Evolutionary conservation across 2,888 invertebrate species (phyloP), one percentile per base, ranked within the genome.

Genomic region (Latheticus oryzae): DNA sequence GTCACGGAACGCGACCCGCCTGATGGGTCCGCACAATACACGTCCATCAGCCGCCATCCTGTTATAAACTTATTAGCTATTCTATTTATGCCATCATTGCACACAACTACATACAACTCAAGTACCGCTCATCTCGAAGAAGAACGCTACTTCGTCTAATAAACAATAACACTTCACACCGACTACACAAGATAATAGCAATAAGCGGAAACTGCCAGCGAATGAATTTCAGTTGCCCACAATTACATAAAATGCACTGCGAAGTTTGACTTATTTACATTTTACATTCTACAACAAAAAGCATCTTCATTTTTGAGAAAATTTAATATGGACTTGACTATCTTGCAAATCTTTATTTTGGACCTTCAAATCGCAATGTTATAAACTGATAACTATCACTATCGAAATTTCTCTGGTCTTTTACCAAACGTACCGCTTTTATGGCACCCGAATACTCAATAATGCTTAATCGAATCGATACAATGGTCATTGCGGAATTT

Each of bases 1-100:
- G 78, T 77, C 78, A 77, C 72, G 73, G 70, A 71, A 74, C 69
- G 72, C 70, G 74, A 75, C 73, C 75, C 68, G 69, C 69, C 69
- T 73, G 74, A 73, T 73, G 72, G 74, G 70, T 69, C 66, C 65
- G 70, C 71, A 76, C 76, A 77, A 76, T 75, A 67, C 70, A 65
- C 66, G 74, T 74, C 75, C 72, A 71, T 76, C 76, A 75, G 60
- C 65, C 60, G 66, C 66, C 64, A 66, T 69, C 70, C 69, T 68
- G 70, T 73, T 73, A 73, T 73, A 72, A 71, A 73, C 73, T 75
- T 74, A 74, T 75, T 75, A 74, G 70, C 70, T 71, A 72, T 72
- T 73, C 73, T 70, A 71, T 70, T 66, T 57, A 47, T 54, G 48
- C 53, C 58, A 35, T 48, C 47, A 48, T 48, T 45, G 48, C 47